phyloP scores from a whole-genome alignment of 2,797 vertebrate species.

The Acrossocheilus wenchowensis region DNA sequence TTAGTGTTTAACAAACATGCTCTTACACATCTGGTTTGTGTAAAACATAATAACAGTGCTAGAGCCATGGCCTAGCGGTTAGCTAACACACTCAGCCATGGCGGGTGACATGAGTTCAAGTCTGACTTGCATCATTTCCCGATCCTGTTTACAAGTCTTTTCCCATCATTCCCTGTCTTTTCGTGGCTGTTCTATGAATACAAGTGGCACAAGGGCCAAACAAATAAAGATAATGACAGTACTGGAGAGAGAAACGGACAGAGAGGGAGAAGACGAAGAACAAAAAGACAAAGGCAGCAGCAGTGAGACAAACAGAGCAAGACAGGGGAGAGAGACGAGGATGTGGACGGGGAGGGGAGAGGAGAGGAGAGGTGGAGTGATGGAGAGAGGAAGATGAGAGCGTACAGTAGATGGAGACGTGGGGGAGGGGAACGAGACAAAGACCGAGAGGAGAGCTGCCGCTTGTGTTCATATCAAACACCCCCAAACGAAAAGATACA shows the following conservation, averaged over 20 bases:
- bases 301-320: slow-evolving; percentile 14
- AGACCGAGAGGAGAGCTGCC: slow-evolving; percentile 53
- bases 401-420: slow-evolving; percentile 49
- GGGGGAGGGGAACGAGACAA: slow-evolving; percentile 63
- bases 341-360: not conserved
- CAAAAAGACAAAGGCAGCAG: slow-evolving; percentile 22
- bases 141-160: not conserved
- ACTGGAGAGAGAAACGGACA: not conserved
- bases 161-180: slow-evolving; percentile 1
- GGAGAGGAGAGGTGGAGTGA: slow-evolving; percentile 3
- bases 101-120: not conserved
- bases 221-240: not conserved
- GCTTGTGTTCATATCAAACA: not conserved
- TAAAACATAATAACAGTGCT: slow-evolving; percentile 11
- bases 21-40: not conserved
- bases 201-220: not conserved
- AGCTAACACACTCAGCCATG: not conserved
- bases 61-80: not conserved
- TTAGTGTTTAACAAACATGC: not conserved
- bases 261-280: slow-evolving; percentile 4
- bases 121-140: not conserved
- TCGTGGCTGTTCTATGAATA: not conserved
- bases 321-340: slow-evolving; percentile 2
- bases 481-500: slow-evolving; percentile 7
- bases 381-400: slow-evolving; percentile 41